Evolutionary conservation across 1,140 invertebrate species (phyloP).

Genomic region (Calephelis virginiensis): DNA sequence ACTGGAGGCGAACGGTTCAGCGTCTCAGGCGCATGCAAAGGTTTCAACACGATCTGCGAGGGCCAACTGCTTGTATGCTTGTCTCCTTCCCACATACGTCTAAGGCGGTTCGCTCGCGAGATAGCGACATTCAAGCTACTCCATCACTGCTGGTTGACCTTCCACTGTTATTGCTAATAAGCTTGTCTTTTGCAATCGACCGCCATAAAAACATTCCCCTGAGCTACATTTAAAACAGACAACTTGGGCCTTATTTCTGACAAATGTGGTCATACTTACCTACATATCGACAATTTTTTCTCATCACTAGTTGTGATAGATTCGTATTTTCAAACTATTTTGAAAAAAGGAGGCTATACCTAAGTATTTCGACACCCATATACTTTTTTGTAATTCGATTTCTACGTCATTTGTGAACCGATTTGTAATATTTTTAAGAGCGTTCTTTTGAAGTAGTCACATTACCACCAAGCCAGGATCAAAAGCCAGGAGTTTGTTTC

Average conservation of each 20-base stretch:
- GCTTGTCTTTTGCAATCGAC: constrained; percentile 60
- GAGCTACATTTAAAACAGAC: constrained; percentile 39
- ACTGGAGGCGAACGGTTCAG: constrained; percentile 43
- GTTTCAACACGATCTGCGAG: constrained; percentile 62
- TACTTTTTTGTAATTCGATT: too few relatives aligned
- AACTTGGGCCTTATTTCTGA: constrained; percentile 3
- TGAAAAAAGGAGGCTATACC: too few relatives aligned
- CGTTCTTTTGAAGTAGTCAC: too few relatives aligned
- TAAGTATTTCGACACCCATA: too few relatives aligned
- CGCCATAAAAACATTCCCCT: constrained; percentile 45
- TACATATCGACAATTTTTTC: too few relatives aligned
- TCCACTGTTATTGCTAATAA: constrained; percentile 70
- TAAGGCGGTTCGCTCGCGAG: constrained; percentile 28
- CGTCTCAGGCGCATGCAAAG: constrained; percentile 53
- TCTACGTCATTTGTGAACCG: too few relatives aligned
- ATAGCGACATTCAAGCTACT: constrained; percentile 36
- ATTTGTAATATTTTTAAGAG: too few relatives aligned
- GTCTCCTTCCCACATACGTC: constrained; percentile 41
- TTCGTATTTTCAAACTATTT: too few relatives aligned
- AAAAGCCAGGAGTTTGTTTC: too few relatives aligned
- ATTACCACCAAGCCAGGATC: too few relatives aligned
- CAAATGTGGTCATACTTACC: background rate
- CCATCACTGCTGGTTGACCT: constrained; percentile 60
- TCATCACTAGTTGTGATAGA: too few relatives aligned
- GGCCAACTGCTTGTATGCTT: constrained; percentile 36